Evolutionary conservation across 2,113 vertebrate genomes (phyloP).

Genomic region (Pholis gunnellus): DNA sequence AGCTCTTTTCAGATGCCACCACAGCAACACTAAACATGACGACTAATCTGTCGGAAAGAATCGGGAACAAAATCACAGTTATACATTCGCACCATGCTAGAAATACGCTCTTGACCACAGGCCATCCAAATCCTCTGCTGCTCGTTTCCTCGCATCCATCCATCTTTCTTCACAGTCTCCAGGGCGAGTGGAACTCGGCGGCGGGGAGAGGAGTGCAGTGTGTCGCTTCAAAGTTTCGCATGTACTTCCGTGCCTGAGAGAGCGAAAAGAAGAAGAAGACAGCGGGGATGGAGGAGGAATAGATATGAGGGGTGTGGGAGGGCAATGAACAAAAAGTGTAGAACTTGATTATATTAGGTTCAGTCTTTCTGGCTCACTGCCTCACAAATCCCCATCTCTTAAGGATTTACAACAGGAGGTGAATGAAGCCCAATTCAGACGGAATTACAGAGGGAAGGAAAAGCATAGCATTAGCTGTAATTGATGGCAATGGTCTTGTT

Average conservation of each 20-base stretch:
- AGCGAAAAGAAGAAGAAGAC: conserved; percentile 15
- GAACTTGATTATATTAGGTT: conserved; percentile 69
- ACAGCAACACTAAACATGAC: conserved; percentile 40
- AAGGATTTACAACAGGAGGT: conserved; percentile 62
- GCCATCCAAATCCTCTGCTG: conserved; percentile 35
- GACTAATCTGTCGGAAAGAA: background rate
- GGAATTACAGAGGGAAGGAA: conserved; percentile 66
- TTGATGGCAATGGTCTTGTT: conserved; percentile 79
- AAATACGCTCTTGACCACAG: conserved; percentile 50
- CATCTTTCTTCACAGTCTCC: conserved; percentile 82
- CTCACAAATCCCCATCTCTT: conserved; percentile 64
- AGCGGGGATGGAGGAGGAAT: conserved; percentile 49
- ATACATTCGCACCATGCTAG: conserved; percentile 57
- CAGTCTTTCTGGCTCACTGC: conserved; percentile 51
- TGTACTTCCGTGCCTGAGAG: conserved; percentile 89
- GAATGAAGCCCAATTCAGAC: conserved; percentile 72
- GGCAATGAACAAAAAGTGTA: conserved; percentile 68
- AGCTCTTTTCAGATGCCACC: conserved; percentile 33
- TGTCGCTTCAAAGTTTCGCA: conserved; percentile 91
- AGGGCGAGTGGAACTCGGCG: conserved; percentile 87
- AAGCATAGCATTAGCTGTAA: conserved; percentile 77
- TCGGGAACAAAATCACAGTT: conserved; percentile 29
- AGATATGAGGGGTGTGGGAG: conserved; percentile 63
- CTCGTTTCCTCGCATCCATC: conserved; percentile 24
- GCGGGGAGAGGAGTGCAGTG: conserved; percentile 92